These are phyloP conservation scores for Caenorhabditis japonica DNA, from an alignment of 2,888 invertebrate genomes.

Conservation along the genomic window DNA sequence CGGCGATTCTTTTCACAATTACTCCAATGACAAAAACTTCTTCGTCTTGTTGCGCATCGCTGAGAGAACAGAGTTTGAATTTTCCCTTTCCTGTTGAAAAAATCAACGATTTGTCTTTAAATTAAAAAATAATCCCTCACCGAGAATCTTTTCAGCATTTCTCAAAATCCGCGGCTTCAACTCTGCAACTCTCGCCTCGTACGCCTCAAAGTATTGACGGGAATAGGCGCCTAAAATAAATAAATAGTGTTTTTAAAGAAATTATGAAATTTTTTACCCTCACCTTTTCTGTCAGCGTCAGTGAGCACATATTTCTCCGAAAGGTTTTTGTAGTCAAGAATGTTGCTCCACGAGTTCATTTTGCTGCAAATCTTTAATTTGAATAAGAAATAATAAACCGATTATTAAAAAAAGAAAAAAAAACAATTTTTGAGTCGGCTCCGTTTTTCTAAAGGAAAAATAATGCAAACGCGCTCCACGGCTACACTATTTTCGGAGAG, in stretches of 20 bases:
- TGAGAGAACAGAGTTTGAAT: constrained; percentile 24
- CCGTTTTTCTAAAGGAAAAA: too few species aligned
- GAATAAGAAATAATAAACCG: neutral
- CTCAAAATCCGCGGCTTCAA: constrained; percentile 45
- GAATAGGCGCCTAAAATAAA: constrained; percentile 41
- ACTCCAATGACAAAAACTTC: constrained; percentile 60
- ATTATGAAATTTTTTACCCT: neutral
- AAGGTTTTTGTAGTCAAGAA: constrained; percentile 38
- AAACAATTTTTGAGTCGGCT: too few species aligned
- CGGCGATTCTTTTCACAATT: constrained; percentile 56
- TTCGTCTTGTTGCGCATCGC: constrained; percentile 42
- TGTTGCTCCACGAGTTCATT: constrained; percentile 16
- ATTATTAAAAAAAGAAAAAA: too few species aligned
- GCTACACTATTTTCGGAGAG: too few species aligned
- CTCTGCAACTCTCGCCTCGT: constrained; percentile 49
- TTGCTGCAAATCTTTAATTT: neutral
- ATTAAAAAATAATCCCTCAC: constrained; percentile 19
- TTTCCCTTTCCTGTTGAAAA: constrained; percentile 51
- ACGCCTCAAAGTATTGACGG: constrained; percentile 58
- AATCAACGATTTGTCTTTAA: neutral
- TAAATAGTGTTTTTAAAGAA: too few species aligned
- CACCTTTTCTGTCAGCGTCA: constrained; percentile 42
- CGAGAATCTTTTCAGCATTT: constrained; percentile 47
- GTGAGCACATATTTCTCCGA: constrained; percentile 38
- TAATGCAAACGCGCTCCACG: too few species aligned